Percentiles rank a stretch among this genome's conserved stretches.
Conservation (phyloP, 2,113 vertebrate genomes). For the Scatophagus argus region DNA sequence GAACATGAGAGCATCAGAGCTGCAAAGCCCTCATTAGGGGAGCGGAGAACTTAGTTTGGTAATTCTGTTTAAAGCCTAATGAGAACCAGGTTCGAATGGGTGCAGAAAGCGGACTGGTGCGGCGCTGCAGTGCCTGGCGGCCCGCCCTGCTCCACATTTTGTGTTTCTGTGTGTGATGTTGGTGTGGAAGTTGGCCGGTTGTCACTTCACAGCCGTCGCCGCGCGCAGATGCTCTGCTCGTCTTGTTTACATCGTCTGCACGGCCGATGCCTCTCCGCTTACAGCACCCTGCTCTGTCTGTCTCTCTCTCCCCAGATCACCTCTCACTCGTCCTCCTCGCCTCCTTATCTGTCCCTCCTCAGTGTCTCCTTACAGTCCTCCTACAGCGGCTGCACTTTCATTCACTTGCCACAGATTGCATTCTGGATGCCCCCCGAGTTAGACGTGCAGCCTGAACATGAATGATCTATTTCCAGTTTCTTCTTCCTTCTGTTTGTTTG, state of each 20-base stretch:
- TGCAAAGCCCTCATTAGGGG: slow-evolving; percentile 70
- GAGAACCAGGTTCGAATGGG: slow-evolving; percentile 77
- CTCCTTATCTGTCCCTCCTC: slow-evolving; percentile 64
- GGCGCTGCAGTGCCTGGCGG: slow-evolving; percentile 22
- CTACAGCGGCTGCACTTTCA: slow-evolving; percentile 67
- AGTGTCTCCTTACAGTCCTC: slow-evolving; percentile 70
- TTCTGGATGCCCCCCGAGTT: slow-evolving; percentile 35
- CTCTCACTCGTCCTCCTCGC: slow-evolving; percentile 58
- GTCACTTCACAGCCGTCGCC: slow-evolving; percentile 28
- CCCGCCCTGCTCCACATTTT: background rate
- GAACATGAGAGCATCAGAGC: slow-evolving; percentile 54
- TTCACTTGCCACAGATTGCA: slow-evolving; percentile 42
- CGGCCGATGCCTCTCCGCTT: slow-evolving; percentile 54
- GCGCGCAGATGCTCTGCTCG: slow-evolving; percentile 18
- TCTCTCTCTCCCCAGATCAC: slow-evolving; percentile 51
- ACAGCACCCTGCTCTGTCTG: slow-evolving; percentile 48
- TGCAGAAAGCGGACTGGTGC: slow-evolving; percentile 39
- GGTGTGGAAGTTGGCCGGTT: background rate
- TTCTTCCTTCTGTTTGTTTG: slow-evolving; percentile 21
- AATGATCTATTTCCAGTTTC: slow-evolving; percentile 58
- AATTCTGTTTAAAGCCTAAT: slow-evolving; percentile 74
- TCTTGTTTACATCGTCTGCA: slow-evolving; percentile 67
- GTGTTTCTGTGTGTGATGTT: background rate
- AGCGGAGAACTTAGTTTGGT: slow-evolving; percentile 47
- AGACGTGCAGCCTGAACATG: slow-evolving; percentile 67